Base-by-base conservation (phyloP, 2,888 invertebrate genomes). In the Noctua fimbriata region DNA sequence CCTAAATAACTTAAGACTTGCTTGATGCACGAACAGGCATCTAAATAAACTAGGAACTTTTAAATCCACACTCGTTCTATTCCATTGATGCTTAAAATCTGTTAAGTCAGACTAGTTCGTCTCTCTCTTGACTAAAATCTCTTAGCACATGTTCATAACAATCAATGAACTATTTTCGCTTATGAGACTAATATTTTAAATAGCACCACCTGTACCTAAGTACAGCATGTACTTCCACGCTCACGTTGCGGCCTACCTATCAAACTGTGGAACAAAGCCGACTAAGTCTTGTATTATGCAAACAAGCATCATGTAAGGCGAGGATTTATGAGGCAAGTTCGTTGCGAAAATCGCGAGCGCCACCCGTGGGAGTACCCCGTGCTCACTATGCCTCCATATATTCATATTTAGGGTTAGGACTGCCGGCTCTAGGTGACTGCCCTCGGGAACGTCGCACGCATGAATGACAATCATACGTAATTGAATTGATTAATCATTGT, bases 271-370 rank as follows among this genome's bases (percentile, higher is more conserved):
- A 95, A 96, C 96, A 96, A 96, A 95, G 95, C 93, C 91, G 92
- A 90, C 95, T 95, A 94, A 95, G 96, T 96, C 95, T 95, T 96
- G 95, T 96, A 96, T 96, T 96, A 96, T 96, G 96, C 96, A 96
- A 96, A 96, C 96, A 95, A 94, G 96, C 95, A 96, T 96, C 95
- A 96, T 95, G 96, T 95, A 95, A 96, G 95, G 96, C 95, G 94
- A 94, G 94, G 96, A 96, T 96, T 96, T 96, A 96, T 96, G 96
- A 95, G 94, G 92, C 93, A 96, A 96, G 95, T 96, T 96, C 94
- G 94, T 94, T 93, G 93, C 90, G 94, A 93, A 93, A 94, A 94
- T 95, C 95, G 94, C 94, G 92, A 92, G 94, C 92, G 88, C 88
- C 91, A 91, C 95, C 93, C 93, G 84, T 89, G 94, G 94, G 95